These are phyloP conservation scores for Drosophila bifasciata DNA, from an alignment of 1,140 invertebrate genomes.

Conservation along the genomic window DNA sequence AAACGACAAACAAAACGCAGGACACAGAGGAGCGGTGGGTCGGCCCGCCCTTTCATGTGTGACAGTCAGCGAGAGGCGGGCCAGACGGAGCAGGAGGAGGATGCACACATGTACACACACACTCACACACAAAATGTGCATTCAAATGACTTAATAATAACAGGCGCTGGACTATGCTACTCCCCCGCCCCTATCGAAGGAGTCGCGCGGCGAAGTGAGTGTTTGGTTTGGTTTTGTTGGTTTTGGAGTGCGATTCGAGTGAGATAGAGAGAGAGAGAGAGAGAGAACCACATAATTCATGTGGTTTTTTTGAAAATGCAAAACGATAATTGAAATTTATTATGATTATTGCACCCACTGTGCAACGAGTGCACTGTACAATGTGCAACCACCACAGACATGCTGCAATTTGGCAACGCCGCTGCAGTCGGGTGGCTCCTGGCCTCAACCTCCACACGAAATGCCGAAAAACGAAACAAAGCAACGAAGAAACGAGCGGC, in stretches of 20 bases:
- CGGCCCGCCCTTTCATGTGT: not conserved
- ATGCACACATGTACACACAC: not conserved
- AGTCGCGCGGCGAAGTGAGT: not conserved
- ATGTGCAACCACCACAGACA: conserved; percentile 34
- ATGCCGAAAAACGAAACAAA: not conserved
- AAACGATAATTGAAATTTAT: conserved; percentile 83
- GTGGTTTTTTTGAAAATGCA: conserved; percentile 52
- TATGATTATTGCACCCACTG: conserved; percentile 78
- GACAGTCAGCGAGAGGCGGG: too few species aligned
- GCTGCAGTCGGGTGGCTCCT: conserved; percentile 20
- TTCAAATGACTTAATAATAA: conserved; percentile 83
- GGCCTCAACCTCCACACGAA: conserved; percentile 39
- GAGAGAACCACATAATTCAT: conserved; percentile 62
- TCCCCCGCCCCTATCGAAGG: not conserved
- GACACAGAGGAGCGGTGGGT: conserved; percentile 3
- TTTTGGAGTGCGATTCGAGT: conserved; percentile 1
- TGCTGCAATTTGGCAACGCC: conserved; percentile 73
- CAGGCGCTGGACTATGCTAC: conserved; percentile 30
- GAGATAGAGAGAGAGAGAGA: too few species aligned
- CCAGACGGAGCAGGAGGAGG: too few species aligned
- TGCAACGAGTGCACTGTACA: conserved; percentile 40
- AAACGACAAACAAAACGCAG: conserved; percentile 44
- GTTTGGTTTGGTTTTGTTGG: not conserved
- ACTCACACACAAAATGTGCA: conserved; percentile 66
- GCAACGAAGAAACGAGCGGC: conserved; percentile 10